phyloP scores from a whole-genome alignment of 2,888 invertebrate species.

The Philaethria dido region DNA sequence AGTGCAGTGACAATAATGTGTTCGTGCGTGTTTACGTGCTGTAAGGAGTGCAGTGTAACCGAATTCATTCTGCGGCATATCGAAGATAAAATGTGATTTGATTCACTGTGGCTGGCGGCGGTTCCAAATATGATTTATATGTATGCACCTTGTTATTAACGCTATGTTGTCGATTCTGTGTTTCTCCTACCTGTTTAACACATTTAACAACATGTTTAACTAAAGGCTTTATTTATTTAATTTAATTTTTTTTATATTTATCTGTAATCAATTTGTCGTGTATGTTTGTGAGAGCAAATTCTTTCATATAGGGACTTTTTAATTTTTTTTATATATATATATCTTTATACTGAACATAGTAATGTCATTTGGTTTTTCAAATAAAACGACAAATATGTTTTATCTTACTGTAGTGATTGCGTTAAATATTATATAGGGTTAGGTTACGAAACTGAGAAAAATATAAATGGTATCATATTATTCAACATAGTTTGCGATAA shows the following conservation, averaged over 20 bases:
- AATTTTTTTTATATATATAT: not conserved
- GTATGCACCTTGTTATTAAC: constrained; percentile 65
- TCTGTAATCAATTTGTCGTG: constrained; percentile 2
- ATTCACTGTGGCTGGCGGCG: constrained; percentile 76
- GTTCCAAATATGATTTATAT: constrained; percentile 57
- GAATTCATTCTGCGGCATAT: constrained; percentile 37
- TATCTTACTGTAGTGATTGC: no score
- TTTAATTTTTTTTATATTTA: constrained; percentile 1
- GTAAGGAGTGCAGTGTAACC: constrained; percentile 67
- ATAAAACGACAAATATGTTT: no score
- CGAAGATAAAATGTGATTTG: constrained; percentile 36
- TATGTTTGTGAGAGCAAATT: not conserved
- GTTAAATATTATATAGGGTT: no score
- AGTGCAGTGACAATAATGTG: constrained; percentile 73
- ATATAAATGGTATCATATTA: no score
- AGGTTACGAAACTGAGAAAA: no score
- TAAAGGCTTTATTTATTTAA: constrained; percentile 36
- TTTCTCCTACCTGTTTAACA: constrained; percentile 42
- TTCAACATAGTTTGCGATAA: no score
- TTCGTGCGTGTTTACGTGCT: constrained; percentile 61
- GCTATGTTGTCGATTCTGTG: constrained; percentile 42
- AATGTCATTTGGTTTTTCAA: no score
- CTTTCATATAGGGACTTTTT: not conserved
- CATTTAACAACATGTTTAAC: constrained; percentile 42
- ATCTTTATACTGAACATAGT: no score